Evolutionary conservation across 1,140 invertebrate genomes (phyloP).

Genomic region (Brachionus asplanchnoidis): DNA sequence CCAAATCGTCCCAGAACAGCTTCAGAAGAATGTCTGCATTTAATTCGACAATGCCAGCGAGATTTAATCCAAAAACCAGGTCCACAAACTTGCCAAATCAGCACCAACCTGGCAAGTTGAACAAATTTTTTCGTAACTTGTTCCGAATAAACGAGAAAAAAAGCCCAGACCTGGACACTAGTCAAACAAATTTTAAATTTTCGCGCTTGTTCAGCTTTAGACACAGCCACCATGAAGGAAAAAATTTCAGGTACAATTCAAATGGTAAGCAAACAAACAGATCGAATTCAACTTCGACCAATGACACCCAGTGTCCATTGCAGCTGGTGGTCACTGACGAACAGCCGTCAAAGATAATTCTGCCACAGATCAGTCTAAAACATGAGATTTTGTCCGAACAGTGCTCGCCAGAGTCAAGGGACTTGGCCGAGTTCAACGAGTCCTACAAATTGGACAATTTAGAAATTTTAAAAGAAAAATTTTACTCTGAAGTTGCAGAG

Average conservation of each 20-base stretch:
- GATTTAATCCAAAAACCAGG: neutral
- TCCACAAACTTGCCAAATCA: neutral
- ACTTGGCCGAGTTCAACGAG: neutral
- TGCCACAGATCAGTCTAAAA: neutral
- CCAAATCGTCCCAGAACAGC: neutral
- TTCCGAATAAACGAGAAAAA: neutral
- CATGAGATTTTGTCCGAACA: neutral
- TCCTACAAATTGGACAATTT: constrained; percentile 15
- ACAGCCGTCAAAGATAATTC: neutral
- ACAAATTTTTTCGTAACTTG: neutral
- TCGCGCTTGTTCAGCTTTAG: constrained; percentile 12
- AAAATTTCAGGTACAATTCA: neutral
- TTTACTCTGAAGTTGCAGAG: constrained; percentile 18
- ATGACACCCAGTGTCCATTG: neutral
- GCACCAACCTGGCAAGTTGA: neutral
- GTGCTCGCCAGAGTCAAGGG: neutral
- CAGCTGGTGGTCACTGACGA: constrained; percentile 7
- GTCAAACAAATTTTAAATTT: constrained; percentile 34
- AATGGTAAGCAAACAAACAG: neutral
- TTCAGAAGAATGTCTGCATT: neutral
- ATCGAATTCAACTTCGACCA: constrained; percentile 17
- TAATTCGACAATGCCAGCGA: constrained; percentile 10
- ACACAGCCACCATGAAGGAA: neutral
- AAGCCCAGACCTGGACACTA: neutral
- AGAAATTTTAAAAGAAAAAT: constrained; percentile 31